Percentiles rank a stretch among this genome's conserved stretches.
These are phyloP conservation scores for Aculops lycopersici DNA, from an alignment of 1,140 invertebrate genomes.

Conservation along the genomic window DNA sequence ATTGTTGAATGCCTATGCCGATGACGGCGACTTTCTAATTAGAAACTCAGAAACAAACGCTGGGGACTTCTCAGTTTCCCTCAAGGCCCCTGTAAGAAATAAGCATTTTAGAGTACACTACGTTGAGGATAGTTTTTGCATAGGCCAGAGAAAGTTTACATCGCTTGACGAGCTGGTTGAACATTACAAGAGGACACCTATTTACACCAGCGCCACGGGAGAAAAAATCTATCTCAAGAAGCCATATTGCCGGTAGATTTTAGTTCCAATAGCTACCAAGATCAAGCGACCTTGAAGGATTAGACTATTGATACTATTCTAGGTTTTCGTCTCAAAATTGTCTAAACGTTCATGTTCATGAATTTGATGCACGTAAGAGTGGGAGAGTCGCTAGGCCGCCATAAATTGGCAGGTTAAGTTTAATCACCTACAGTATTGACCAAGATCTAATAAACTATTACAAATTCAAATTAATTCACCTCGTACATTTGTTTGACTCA, in stretches of 20 bases:
- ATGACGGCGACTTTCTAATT: conserved; percentile 91
- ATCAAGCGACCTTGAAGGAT: too few species aligned
- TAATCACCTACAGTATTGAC: too few species aligned
- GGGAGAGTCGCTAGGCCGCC: too few species aligned
- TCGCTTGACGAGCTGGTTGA: conserved; percentile 80
- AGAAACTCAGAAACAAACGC: conserved; percentile 91
- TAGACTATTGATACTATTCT: too few species aligned
- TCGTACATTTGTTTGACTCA: too few species aligned
- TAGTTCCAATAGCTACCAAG: too few species aligned
- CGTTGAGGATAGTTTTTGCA: conserved; percentile 66
- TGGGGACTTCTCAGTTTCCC: conserved; percentile 87
- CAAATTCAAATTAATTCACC: too few species aligned
- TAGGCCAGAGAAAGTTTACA: conserved; percentile 85
- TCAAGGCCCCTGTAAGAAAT: conserved; percentile 84
- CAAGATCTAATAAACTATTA: too few species aligned
- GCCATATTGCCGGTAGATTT: conserved; percentile 21
- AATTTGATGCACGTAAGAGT: too few species aligned
- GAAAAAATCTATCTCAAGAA: conserved; percentile 68
- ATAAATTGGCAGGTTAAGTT: too few species aligned
- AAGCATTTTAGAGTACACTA: conserved; percentile 97
- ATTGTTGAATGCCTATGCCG: conserved; percentile 61
- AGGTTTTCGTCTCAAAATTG: too few species aligned
- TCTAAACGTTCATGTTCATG: too few species aligned
- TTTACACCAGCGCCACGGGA: conserved; percentile 81
- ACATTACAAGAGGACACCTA: conserved; percentile 90